Evolutionary conservation across 2,888 invertebrate species (phyloP), one percentile per base, ranked within the genome.

Genomic region (Panorpa germanica): DNA sequence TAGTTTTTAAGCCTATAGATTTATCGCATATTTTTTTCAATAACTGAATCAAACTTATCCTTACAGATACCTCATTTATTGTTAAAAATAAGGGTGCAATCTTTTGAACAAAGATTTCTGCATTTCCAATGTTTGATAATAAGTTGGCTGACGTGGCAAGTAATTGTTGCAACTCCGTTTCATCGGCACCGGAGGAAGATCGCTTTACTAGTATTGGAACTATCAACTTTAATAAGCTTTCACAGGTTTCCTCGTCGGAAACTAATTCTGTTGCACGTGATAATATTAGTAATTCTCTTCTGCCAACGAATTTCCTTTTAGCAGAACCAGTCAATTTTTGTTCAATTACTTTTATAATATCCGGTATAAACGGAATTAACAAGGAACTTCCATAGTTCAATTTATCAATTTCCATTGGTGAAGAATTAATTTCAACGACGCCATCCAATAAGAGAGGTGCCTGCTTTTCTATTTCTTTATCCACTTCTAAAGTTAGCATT

Each of bases 181-280:
- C 77, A 2, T 65, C 65, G 39, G 63, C 57, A 27, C 63, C 61
- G 39, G 53, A 53, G 31, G 56, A 57, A 4, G 67, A 65, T 54
- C 70, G 74, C 40, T 66, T 70, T 1, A 71, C 59, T 12, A 78
- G 55, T 37, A 81, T 66, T 2, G 83, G 82, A 26, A 83, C 43
- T 4, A 81, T 49, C 4, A 85, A 52, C 33, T 62, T 61, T n/a
- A 83, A 47, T 18, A 85, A 52, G 18, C 65, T 64, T 37, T 75
- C 71, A 41, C 78, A 76, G 3, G 69, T 62, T 29, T 67, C 63
- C 0, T 70, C 55, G 32, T 73, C 69, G 6, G 65, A 62, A 1
- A 77, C 75, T 35, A 82, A 58, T 46, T 76, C 74, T 0, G 83
- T 81, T 7, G 82, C 63, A 39, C 77, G 60, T 0, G 78, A 76